Percentiles rank a stretch among this genome's conserved stretches.
Conservation (phyloP, 1,140 invertebrate genomes). For the Oncopodura yosiiana region DNA sequence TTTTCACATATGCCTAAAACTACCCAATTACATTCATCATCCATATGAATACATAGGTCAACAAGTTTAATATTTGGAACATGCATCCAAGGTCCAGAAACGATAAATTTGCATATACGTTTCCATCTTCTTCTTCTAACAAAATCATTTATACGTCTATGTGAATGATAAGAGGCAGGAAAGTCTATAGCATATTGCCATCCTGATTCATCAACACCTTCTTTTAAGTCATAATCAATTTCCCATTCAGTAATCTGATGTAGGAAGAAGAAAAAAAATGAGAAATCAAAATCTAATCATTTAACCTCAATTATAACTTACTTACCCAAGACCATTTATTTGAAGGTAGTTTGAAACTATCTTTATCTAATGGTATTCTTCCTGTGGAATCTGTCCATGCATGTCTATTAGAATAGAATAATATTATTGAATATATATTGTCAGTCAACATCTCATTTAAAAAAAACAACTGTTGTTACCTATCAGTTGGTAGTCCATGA, state of each 20-base stretch:
- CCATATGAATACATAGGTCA: conserved; percentile 59
- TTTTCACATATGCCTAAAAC: conserved; percentile 73
- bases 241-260: conserved; percentile 73
- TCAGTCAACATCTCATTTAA: conserved; percentile 20
- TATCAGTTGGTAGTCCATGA: conserved; percentile 74
- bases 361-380: conserved; percentile 65
- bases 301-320: conserved; percentile 6
- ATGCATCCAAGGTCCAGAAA: conserved; percentile 78
- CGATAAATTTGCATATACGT: conserved; percentile 65
- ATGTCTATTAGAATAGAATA: too few relatives aligned
- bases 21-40: conserved; percentile 44
- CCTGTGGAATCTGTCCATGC: conserved; percentile 84
- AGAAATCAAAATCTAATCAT: background rate
- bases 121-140: conserved; percentile 75
- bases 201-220: conserved; percentile 70
- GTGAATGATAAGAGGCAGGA: conserved; percentile 69
- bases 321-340: conserved; percentile 79
- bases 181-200: conserved; percentile 93
- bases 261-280: conserved; percentile 4
- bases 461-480: too few relatives aligned
- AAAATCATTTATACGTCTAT: conserved; percentile 77
- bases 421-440: background rate
- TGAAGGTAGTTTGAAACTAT: conserved; percentile 71
- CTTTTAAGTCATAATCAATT: conserved; percentile 74
- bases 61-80: conserved; percentile 70